Base-by-base conservation (phyloP, 2,797 vertebrate genomes). In the Pteropus rufus region DNA sequence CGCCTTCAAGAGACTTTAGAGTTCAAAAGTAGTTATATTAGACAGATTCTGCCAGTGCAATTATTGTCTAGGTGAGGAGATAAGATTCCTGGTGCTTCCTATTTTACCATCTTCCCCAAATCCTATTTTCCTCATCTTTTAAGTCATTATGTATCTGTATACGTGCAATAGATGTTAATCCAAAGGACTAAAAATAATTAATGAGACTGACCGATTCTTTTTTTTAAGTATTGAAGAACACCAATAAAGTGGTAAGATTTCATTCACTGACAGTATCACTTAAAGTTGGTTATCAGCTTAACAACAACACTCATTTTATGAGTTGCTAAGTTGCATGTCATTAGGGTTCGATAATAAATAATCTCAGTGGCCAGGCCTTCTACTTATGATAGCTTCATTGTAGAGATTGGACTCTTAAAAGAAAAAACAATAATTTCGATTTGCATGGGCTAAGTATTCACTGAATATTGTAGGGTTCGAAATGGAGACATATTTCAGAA, bases 201-300 rank as follows among this genome's bases (percentile, higher is more conserved):
- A 62, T 79, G 15, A 89, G 36, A 24, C 8, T 92, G 19, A 62
- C 8, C 18, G 92, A 15, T 67, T 19, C 44, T 73, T 34, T 36
- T 72, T 39, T 54, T 81, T 88, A 85, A 88, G 60, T 41, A 83
- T n/a, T 76, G 41, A 92, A 58, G 41, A 10, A 2, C 56, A 34
- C 34, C 12, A 80, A 44, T 69, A 86, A 91, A 82, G 56, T 54
- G 7, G 19, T 70, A 80, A 64, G 12, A 67, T 79, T 87, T 92
- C 7, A 83, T 81, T 96, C 46, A 83, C 69, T 64, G n/a, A 44
- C 1, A 56, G 10, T 60, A 65, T 86, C 12, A 54, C 15, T 73
- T 92, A 83, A 89, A 92, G 84, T 60, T 84, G 15, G 39, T 76
- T 65, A 89, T 76, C 58, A 70, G n/a, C 54, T 95, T 87, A 95